phyloP scores from a whole-genome alignment of 2,888 invertebrate genomes.

The Drosophila recens region DNA sequence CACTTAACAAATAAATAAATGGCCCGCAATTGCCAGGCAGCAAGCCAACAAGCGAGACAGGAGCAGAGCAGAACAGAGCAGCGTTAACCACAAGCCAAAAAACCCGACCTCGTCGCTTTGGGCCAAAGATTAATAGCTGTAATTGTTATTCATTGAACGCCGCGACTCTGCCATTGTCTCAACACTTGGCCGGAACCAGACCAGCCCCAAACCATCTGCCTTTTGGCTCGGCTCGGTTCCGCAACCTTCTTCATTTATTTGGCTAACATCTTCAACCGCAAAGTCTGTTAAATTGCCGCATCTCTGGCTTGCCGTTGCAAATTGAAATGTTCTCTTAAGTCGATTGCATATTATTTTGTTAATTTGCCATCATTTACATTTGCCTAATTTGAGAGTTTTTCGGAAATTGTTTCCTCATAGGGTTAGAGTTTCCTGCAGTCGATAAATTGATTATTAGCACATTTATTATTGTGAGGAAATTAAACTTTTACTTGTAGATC shows the following conservation, averaged over 20 bases:
- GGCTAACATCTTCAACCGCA: slow-evolving; percentile 56
- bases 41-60: slow-evolving; percentile 43
- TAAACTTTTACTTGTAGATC: no score
- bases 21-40: slow-evolving; percentile 69
- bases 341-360: slow-evolving; percentile 29
- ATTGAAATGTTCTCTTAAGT: slow-evolving; percentile 55
- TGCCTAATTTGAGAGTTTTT: slow-evolving; percentile 15
- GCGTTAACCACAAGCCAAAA: slow-evolving; percentile 66
- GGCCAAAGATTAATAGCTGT: slow-evolving; percentile 76
- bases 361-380: slow-evolving; percentile 33
- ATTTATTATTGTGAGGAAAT: background rate
- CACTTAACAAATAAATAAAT: slow-evolving; percentile 83
- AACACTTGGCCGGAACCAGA: slow-evolving; percentile 58
- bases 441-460: background rate
- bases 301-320: slow-evolving; percentile 27
- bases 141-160: slow-evolving; percentile 80
- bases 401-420: background rate
- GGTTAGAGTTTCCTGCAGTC: background rate
- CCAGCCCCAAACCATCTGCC: slow-evolving; percentile 52
- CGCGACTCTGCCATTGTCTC: slow-evolving; percentile 74
- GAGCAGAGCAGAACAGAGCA: slow-evolving; percentile 27
- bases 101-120: slow-evolving; percentile 53
- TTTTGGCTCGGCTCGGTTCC: slow-evolving; percentile 18
- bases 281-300: slow-evolving; percentile 59
- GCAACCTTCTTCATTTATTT: slow-evolving; percentile 29